Conservation (phyloP, 2,888 invertebrate genomes). For the Lasiommata megera region DNA sequence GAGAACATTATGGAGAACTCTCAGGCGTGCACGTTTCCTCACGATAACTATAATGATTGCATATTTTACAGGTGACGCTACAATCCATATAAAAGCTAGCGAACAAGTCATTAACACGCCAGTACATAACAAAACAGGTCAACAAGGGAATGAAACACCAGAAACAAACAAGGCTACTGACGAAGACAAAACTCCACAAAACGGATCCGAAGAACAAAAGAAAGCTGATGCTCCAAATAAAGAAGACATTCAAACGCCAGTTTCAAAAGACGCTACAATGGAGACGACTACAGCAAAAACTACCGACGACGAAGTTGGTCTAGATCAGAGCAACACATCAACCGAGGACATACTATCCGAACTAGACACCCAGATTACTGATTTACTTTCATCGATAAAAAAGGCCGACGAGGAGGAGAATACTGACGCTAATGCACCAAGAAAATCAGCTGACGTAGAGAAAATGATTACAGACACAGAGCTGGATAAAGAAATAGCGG, state of each 20-base stretch:
- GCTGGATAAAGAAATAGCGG: neutral
- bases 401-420: constrained; percentile 16
- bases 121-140: constrained; percentile 3
- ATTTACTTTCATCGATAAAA: constrained; percentile 51
- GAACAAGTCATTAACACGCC: constrained; percentile 32
- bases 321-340: neutral
- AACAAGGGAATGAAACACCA: neutral
- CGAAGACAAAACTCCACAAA: neutral
- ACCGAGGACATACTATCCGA: constrained; percentile 17
- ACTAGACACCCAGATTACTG: constrained; percentile 54
- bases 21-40: too few relatives aligned
- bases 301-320: too few relatives aligned
- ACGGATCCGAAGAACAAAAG: neutral
- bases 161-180: neutral
- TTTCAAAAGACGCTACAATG: constrained; percentile 3
- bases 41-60: too few relatives aligned
- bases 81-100: constrained; percentile 47
- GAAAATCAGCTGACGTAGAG: neutral
- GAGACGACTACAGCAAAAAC: too few relatives aligned
- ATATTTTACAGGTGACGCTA: constrained; percentile 43
- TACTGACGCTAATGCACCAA: neutral
- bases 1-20: too few relatives aligned
- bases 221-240: neutral
- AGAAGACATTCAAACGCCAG: constrained; percentile 1
- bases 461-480: constrained; percentile 1